Evolutionary conservation across 2,797 vertebrate species (phyloP).

Genomic region (Luscinia luscinia): DNA sequence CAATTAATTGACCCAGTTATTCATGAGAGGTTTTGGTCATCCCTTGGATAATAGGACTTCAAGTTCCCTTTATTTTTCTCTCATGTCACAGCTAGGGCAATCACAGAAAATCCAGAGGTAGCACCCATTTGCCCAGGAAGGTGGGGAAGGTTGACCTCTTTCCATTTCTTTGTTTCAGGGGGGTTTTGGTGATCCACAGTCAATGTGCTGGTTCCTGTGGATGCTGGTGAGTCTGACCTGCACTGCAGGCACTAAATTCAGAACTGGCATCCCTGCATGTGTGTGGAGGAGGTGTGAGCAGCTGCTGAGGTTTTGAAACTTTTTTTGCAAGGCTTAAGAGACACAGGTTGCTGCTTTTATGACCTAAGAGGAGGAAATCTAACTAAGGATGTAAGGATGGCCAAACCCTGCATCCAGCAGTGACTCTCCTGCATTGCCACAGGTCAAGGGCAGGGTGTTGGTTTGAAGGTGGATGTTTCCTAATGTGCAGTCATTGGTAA

Average conservation of each 20-base stretch:
- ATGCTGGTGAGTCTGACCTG: neutral
- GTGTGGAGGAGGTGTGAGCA: neutral
- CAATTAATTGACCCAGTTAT: neutral
- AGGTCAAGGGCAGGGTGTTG: slow-evolving; percentile 81
- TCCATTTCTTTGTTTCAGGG: neutral
- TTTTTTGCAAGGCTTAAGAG: neutral
- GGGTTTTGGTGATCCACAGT: neutral
- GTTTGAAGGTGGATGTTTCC: slow-evolving; percentile 83
- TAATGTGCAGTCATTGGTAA: slow-evolving; percentile 63
- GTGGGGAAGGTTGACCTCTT: neutral
- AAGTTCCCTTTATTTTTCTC: neutral
- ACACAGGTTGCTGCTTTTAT: neutral
- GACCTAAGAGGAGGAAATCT: neutral
- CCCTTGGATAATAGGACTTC: neutral
- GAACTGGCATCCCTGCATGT: fast-evolving
- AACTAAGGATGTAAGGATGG: neutral
- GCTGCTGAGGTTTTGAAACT: neutral
- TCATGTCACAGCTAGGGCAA: neutral
- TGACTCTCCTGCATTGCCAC: neutral
- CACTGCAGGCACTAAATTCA: neutral
- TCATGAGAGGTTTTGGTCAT: neutral
- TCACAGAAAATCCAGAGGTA: neutral
- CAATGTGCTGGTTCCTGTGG: neutral
- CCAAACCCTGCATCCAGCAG: neutral
- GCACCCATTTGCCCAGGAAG: neutral